Evolutionary conservation across 2,888 invertebrate species (phyloP).

Genomic region (Acanthosepion lycidas): DNA sequence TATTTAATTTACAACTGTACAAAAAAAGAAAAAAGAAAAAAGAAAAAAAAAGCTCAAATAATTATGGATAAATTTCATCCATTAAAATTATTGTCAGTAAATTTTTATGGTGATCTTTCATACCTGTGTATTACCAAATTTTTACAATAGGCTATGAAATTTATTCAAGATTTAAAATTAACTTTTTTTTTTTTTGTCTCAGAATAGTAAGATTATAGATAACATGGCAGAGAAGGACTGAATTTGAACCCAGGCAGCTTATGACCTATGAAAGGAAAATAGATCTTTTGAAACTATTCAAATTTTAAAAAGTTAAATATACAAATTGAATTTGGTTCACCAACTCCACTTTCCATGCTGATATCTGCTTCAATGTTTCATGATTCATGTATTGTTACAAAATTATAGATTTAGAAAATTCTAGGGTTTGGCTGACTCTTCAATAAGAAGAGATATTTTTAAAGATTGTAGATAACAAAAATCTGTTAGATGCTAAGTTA

Average conservation of each 20-base stretch:
- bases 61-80: not conserved
- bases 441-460: no score
- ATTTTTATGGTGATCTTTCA: not conserved
- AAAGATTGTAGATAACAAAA: no score
- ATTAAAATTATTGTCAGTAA: not conserved
- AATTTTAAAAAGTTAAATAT: no score
- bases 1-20: not conserved
- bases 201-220: not conserved
- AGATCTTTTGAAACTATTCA: no score
- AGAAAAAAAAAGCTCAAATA: not conserved
- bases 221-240: not conserved
- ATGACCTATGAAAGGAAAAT: no score
- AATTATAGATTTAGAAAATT: no score
- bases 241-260: not conserved
- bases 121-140: not conserved
- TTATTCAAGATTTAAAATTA: not conserved
- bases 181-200: not conserved
- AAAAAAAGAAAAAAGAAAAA: not conserved
- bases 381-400: no score
- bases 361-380: no score
- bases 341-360: no score
- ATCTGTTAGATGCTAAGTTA: no score
- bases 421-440: no score
- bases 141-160: not conserved
- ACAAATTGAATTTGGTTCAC: no score